Evolutionary conservation across 2,888 invertebrate species (phyloP), one percentile per base, ranked within the genome.

Genomic region (Adineta ricciae): DNA sequence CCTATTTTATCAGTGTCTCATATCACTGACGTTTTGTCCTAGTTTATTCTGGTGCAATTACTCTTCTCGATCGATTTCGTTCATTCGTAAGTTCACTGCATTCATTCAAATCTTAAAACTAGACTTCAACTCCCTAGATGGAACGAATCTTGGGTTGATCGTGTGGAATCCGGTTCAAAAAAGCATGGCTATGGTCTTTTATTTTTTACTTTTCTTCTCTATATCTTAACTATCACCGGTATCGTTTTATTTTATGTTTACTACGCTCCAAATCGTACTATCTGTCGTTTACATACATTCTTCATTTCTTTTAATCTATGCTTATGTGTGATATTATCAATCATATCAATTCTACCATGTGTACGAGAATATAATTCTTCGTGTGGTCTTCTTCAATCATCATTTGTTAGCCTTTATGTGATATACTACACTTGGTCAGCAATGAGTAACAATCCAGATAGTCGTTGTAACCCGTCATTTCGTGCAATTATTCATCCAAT

Each of bases 1-100:
- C 5, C 32, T 36, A 9, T 64, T 32, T 19, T n/a, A 32, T 64
- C 14, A n/a, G n/a, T n/a, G n/a, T n/a, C n/a, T n/a, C n/a, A n/a
- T n/a, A n/a, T n/a, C n/a, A n/a, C n/a, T n/a, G n/a, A n/a, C n/a
- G n/a, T 36, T 16, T 2, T 64, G 19, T 32, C 19, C 4, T 64
- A 64, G 84, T 99, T 97, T 91, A 97, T 99, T 87, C 91, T 99
- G 85, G 96, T 99, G 87, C 99, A 99, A 91, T 92, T 99, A 88
- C 94, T 98, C 87, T 92, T 99, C 84, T 95, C 99, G 88, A 94
- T 99, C 88, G 98, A 99, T 90, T 98, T 99, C 92, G 97, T 97
- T n/a, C 97, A 99, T 91, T 93, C 94, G 64, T 64, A 64, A 64
- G 64, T 64, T 4, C 1, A 1, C 3, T 32, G 4, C 16, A 14